Conservation (phyloP, 2,797 vertebrate species). For the Crossoptilon crossoptilon region DNA sequence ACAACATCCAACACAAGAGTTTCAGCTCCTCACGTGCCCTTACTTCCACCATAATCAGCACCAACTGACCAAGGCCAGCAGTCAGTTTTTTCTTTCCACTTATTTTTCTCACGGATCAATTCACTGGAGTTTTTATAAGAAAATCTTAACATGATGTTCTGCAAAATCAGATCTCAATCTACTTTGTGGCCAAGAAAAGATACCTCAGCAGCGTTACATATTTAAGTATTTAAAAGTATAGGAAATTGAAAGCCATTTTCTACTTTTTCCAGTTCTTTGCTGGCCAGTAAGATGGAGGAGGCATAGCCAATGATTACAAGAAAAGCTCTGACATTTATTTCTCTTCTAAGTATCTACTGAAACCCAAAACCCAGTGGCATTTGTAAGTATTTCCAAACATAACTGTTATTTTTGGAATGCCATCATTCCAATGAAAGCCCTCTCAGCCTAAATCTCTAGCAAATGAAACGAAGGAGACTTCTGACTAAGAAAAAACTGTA, state of each 20-base stretch:
- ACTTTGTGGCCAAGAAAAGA: not conserved
- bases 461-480: slow-evolving; percentile 21
- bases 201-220: fast-evolving
- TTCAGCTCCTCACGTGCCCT: not conserved
- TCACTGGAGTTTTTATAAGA: not conserved
- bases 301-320: not conserved
- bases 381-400: slow-evolving; percentile 47
- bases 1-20: not conserved
- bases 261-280: not conserved
- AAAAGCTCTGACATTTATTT: slow-evolving; percentile 47
- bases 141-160: not conserved
- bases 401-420: slow-evolving; percentile 24
- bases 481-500: slow-evolving; percentile 1
- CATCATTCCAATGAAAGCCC: not conserved
- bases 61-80: not conserved
- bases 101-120: not conserved
- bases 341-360: not conserved
- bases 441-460: slow-evolving; percentile 25
- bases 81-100: not conserved
- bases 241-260: slow-evolving; percentile 1
- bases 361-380: slow-evolving; percentile 11
- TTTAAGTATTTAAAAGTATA: not conserved
- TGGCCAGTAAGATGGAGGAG: not conserved
- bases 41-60: not conserved
- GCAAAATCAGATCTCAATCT: not conserved